These are phyloP conservation scores for Pammene aurita DNA, from an alignment of 2,888 invertebrate species.

Conservation along the genomic window DNA sequence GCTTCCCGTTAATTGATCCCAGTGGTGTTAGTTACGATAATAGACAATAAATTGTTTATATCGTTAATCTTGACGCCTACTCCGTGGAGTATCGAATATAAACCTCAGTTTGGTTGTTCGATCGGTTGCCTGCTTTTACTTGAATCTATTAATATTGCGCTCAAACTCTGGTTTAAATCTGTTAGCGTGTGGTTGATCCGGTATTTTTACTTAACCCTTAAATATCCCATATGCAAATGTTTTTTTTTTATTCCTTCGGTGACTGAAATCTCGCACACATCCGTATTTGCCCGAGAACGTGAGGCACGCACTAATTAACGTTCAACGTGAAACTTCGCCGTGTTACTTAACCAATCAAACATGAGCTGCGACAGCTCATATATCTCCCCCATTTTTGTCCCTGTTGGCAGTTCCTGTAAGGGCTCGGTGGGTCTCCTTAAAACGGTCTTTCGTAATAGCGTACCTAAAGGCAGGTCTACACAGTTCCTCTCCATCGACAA, in stretches of 20 bases:
- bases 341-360: conserved; percentile 64
- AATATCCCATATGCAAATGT: neutral
- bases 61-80: conserved; percentile 74
- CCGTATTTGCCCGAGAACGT: conserved; percentile 72
- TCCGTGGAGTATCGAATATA: neutral
- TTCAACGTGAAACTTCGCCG: conserved; percentile 79
- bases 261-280: conserved; percentile 65
- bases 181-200: too few species aligned
- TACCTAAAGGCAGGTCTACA: conserved; percentile 69
- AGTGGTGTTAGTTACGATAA: conserved; percentile 74
- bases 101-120: neutral
- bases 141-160: neutral
- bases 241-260: conserved; percentile 55
- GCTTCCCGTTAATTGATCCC: conserved; percentile 80
- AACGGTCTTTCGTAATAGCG: conserved; percentile 75
- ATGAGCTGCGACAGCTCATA: conserved; percentile 64
- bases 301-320: conserved; percentile 81
- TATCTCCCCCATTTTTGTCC: conserved; percentile 60
- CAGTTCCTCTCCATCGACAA: conserved; percentile 23
- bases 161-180: neutral
- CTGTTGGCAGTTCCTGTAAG: conserved; percentile 54
- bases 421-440: conserved; percentile 63
- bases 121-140: neutral
- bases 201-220: conserved; percentile 37
- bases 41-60: conserved; percentile 80